Evolutionary conservation across 2,888 invertebrate species (phyloP), one percentile per base, ranked within the genome.

Genomic region (Melieria crassipennis): DNA sequence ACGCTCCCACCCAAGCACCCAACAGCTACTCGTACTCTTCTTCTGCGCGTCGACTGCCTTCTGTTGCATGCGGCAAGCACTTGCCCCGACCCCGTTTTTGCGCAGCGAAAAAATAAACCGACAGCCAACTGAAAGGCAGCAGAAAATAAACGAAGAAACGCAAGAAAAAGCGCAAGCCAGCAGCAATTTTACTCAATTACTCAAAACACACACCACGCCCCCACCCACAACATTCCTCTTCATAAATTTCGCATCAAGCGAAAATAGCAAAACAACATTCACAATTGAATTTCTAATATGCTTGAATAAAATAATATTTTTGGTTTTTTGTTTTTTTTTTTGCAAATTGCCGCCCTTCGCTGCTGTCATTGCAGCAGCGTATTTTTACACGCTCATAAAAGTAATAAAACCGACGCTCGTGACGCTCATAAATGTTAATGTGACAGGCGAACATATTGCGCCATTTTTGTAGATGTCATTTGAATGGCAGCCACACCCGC

Each of bases 401-500:
- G 72, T 77, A 75, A 77, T 77, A 78, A 78, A 78, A 76, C 73
- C 73, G 72, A 63, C 75, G 75, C 75, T 73, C 75, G 74, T 75
- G 77, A 76, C 77, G 72, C 70, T 75, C 78, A 79, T 78, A 79
- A 79, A 79, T 79, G 78, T 78, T 79, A 79, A 79, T 79, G 77
- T 71, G 66, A 71, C 66, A 65, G 61, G 60, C 60, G 45, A 65
- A 70, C 61, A 67, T 60, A 67, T 57, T 30, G 30, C 30, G 30
- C 30, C 30, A 30, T 30, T 30, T 30, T 30, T 30, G 30, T 30
- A 30, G 30, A 65, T 65, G 55, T 55, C 48, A 7, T 42, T 11
- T 30, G 30, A 30, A 30, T 30, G 30, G 13, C 52, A 52, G 47
- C 3, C 50, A 70, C 13, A 63, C 7, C 11, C 45, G 10, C 64